Evolutionary conservation across 2,797 vertebrate species (phyloP).

Genomic region (Coregonus ussuriensis): DNA sequence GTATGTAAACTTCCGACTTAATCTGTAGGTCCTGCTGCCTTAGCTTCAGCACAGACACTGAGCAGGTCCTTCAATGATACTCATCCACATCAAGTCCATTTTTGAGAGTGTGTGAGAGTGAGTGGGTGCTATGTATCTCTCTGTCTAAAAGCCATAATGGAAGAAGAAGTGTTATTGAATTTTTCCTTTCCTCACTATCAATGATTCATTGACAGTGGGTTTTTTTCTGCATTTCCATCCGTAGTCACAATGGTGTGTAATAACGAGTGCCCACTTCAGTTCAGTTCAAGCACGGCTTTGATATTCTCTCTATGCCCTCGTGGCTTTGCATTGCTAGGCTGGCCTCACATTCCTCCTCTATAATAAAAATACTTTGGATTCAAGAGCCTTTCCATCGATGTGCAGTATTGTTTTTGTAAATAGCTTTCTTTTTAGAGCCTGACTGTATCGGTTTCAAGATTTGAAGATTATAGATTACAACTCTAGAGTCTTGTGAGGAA

Average conservation of each 20-base stretch:
- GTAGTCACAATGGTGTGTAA: slow-evolving; percentile 11
- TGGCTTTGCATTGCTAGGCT: background rate
- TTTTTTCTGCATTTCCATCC: slow-evolving; percentile 17
- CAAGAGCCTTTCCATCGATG: slow-evolving; percentile 2
- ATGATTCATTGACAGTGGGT: slow-evolving; percentile 19
- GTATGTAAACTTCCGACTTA: no score
- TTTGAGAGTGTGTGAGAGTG: background rate
- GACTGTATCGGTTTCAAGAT: background rate
- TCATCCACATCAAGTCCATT: slow-evolving; percentile 37
- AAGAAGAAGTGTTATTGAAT: slow-evolving; percentile 19
- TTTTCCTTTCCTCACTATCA: slow-evolving; percentile 29
- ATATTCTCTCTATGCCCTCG: background rate
- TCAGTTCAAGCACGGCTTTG: slow-evolving; percentile 13
- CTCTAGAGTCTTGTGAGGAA: slow-evolving; percentile 12
- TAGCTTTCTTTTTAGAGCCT: background rate
- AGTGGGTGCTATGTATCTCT: slow-evolving; percentile 22
- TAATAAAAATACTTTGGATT: background rate
- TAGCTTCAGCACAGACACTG: slow-evolving; percentile 24
- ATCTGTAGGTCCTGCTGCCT: slow-evolving; percentile 13
- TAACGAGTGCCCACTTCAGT: slow-evolving; percentile 31
- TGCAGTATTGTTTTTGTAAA: background rate
- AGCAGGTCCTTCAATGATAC: slow-evolving; percentile 50
- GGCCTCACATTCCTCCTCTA: background rate
- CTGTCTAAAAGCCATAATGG: slow-evolving; percentile 27
- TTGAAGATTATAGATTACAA: background rate